These are phyloP conservation scores for Mus spicilegus DNA, from an alignment of 2,113 vertebrate species.

Conservation along the genomic window DNA sequence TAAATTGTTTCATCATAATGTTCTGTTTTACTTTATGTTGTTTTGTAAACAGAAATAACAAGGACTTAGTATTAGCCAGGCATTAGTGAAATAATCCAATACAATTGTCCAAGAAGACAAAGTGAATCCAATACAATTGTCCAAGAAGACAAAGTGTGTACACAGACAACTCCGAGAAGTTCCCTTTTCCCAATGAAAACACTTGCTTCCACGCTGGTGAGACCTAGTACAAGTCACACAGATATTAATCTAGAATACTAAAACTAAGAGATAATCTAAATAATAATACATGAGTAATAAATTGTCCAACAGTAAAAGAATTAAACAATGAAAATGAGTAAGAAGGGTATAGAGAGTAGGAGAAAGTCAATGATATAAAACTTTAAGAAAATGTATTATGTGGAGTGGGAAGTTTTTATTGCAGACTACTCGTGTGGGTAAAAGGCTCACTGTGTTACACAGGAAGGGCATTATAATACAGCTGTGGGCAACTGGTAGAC, in stretches of 20 bases:
- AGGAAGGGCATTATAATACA: not conserved
- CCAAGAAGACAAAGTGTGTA: not conserved
- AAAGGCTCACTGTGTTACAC: slow-evolving; percentile 1
- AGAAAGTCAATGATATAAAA: not conserved
- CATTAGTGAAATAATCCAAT: not conserved
- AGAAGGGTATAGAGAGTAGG: not conserved
- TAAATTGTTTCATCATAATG: not conserved
- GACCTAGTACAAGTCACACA: slow-evolving; percentile 6
- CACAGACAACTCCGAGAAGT: not conserved
- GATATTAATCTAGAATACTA: slow-evolving; percentile 21
- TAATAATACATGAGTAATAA: slow-evolving; percentile 12
- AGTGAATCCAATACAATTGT: not conserved
- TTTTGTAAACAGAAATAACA: not conserved
- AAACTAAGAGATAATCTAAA: not conserved
- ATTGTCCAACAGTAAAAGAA: slow-evolving; percentile 3
- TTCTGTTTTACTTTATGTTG: not conserved
- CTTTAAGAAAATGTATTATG: slow-evolving; percentile 1
- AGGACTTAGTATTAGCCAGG: not conserved
- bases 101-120: not conserved
- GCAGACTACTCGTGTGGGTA: not conserved
- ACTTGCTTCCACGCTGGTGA: not conserved
- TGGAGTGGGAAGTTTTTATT: not conserved
- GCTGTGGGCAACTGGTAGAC: not conserved
- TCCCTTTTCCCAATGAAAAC: not conserved
- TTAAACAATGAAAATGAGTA: slow-evolving; percentile 9